Evolutionary conservation across 2,113 vertebrate species (phyloP), one percentile per base, ranked within the genome.

Genomic region (Ia io): DNA sequence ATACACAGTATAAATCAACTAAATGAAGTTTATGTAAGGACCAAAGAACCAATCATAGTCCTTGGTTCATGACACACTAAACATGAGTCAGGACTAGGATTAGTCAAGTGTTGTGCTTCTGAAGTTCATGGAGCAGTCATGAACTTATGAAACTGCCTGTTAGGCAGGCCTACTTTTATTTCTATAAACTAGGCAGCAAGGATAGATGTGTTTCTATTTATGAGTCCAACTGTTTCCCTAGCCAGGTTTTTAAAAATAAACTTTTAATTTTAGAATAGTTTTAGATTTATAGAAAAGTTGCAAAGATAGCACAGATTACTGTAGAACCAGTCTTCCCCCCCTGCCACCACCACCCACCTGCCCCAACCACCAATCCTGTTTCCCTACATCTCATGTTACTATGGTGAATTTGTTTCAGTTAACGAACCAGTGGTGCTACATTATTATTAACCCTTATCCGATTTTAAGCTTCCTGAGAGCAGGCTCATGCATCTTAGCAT

Each of bases 181-280:
- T 89, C 76, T 93, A 77, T 67, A 77, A 93, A 88, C 61, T 18
- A 94, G 63, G 80, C 93, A 95, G 69, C 73, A 84, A 90, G 59
- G 53, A 92, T 90, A 56, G 65, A 77, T 88, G 28, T 87, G 82
- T 95, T 96, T 94, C 88, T 97, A 51, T 94, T 96, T 93, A 84
- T 78, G 71, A 84, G 76, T 25, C 59, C 92, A 93, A 93, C 65
- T 87, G 87, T 90, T 90, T 94, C 76, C 90, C 93, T 80, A 84
- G 56, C 74, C 37, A 95, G 44, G 51, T 80, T 97, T 84, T 95
- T 87, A 91, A 96, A 95, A 96, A 95, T 93, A 93, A 93, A 56
- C 51, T 88, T 94, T 96, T 86, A 90, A 96, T 93, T 95, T 94
- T 95, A 80, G 80, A 80, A 93, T 53, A 93, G 67, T 65, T 96